phyloP scores from a whole-genome alignment of 2,113 vertebrate genomes.

The Oreochromis niloticus region DNA sequence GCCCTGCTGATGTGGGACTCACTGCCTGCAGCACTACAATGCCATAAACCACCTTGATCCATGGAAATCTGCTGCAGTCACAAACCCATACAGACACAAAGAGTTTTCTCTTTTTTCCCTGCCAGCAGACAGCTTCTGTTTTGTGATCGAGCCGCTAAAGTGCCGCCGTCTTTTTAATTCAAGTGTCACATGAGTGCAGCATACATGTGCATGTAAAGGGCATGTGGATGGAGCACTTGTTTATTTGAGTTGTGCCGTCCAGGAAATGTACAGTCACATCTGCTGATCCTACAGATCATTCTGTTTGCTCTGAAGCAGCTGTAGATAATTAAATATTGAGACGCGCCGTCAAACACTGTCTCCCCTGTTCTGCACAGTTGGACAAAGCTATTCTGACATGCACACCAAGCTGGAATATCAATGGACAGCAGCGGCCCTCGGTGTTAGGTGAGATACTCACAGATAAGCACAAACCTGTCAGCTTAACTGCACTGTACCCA shows the following conservation, averaged over 20 bases:
- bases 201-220: not conserved
- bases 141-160: not conserved
- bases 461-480: not conserved
- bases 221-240: not conserved
- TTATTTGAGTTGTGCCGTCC: not conserved
- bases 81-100: not conserved
- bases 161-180: not conserved
- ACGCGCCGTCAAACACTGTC: slow-evolving; percentile 54
- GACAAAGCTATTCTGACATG: slow-evolving; percentile 63
- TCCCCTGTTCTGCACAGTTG: slow-evolving; percentile 17
- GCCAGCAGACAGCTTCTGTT: not conserved
- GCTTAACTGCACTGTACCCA: not conserved
- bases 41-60: slow-evolving; percentile 1
- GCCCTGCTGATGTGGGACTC: slow-evolving; percentile 20
- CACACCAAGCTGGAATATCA: slow-evolving; percentile 60
- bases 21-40: not conserved
- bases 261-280: slow-evolving; percentile 27
- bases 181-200: not conserved
- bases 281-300: slow-evolving; percentile 42
- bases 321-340: slow-evolving; percentile 65
- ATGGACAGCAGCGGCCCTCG: slow-evolving; percentile 26
- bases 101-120: not conserved
- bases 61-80: not conserved
- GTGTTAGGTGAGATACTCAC: slow-evolving; percentile 1
- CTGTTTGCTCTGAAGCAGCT: slow-evolving; percentile 59